A percentile compares a stretch with the other conserved stretches of the same genome.
These are phyloP conservation scores for Xenotilapia caudafasciata DNA, from an alignment of 2,113 vertebrate species.

Conservation along the genomic window DNA sequence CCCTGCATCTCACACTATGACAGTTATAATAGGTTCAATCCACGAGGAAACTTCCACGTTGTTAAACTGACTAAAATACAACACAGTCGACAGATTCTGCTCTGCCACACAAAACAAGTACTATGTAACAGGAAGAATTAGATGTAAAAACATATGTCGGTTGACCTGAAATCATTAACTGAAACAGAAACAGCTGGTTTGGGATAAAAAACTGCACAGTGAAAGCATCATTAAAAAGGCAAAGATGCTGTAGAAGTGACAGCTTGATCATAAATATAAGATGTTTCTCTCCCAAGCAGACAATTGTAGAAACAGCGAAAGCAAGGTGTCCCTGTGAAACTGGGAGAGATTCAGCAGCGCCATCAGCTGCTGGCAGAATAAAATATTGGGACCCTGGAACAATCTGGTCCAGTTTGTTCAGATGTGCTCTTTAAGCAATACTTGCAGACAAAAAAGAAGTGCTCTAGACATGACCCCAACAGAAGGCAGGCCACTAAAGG, in stretches of 20 bases:
- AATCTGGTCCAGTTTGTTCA: neutral
- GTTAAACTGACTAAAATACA: neutral
- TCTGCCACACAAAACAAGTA: neutral
- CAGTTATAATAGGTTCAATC: neutral
- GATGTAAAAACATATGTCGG: neutral
- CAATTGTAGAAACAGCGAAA: neutral
- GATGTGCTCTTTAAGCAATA: neutral
- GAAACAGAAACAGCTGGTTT: neutral
- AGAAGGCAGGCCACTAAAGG: neutral
- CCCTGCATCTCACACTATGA: neutral
- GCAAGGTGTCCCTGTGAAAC: neutral
- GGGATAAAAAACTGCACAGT: neutral
- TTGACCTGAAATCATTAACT: neutral
- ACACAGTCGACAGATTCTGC: neutral
- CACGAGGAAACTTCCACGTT: neutral
- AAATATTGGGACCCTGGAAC: neutral
- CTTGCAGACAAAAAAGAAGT: neutral
- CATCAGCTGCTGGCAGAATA: neutral
- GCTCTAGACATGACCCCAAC: neutral
- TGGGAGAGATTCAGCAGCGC: neutral
- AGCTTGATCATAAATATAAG: neutral
- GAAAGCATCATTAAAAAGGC: neutral
- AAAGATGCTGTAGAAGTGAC: neutral
- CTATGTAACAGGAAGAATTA: neutral
- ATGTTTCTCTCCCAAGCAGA: neutral